phyloP scores from a whole-genome alignment of 1,140 invertebrate species.

The Drosophila arizonae region DNA sequence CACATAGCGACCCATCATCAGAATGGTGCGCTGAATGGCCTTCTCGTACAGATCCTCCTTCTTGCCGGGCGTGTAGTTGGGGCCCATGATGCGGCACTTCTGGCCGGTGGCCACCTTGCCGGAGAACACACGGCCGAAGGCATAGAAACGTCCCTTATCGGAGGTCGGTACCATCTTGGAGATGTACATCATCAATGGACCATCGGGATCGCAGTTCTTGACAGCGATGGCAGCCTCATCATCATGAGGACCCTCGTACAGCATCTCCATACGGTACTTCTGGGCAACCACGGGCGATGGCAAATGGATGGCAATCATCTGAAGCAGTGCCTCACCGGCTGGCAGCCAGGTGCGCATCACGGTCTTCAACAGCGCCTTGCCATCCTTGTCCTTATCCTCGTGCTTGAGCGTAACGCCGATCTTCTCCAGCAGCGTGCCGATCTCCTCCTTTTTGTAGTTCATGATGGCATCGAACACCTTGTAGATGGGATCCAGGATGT shows the following conservation, averaged over 20 bases:
- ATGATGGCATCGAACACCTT: conserved; percentile 99
- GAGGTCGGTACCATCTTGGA: conserved; percentile 99
- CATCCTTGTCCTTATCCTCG: conserved; percentile 98
- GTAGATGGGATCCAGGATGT: conserved; percentile 99
- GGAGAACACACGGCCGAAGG: conserved; percentile 99
- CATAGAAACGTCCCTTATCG: conserved; percentile 99
- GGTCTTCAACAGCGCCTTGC: conserved; percentile 95
- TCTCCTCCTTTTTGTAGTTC: conserved; percentile 99
- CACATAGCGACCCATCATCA: conserved; percentile 99
- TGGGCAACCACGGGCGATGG: conserved; percentile 99
- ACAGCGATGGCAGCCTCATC: conserved; percentile 97
- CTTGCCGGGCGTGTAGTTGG: conserved; percentile 98
- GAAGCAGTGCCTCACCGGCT: conserved; percentile 99
- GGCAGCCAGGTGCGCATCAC: conserved; percentile 99
- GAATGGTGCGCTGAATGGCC: conserved; percentile 99
- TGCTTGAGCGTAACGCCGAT: conserved; percentile 95
- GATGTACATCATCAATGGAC: conserved; percentile 99
- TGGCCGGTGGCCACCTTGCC: conserved; percentile 96
- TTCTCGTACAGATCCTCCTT: conserved; percentile 99
- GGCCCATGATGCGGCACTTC: conserved; percentile 99
- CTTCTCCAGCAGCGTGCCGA: conserved; percentile 92
- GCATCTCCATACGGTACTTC: conserved; percentile 99
- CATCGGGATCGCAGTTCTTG: conserved; percentile 97
- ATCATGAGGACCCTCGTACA: conserved; percentile 98
- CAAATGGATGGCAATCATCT: conserved; percentile 99